Conservation (phyloP, 1,140 invertebrate genomes). For the Apis dorsata region DNA sequence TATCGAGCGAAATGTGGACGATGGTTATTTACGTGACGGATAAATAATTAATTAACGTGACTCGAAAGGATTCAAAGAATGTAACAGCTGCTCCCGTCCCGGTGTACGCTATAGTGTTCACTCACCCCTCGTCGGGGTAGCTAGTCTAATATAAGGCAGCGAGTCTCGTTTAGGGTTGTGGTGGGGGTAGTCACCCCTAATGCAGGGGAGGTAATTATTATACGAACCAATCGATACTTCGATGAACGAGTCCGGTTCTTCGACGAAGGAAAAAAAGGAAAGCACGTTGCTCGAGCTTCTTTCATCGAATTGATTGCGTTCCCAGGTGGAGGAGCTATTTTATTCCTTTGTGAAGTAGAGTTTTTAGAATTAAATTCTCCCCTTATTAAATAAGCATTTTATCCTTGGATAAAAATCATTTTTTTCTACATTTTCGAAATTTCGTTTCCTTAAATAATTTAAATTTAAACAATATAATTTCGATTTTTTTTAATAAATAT, state of each 20-base stretch:
- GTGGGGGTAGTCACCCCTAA: conserved; percentile 72
- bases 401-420: too few species aligned
- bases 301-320: conserved; percentile 20
- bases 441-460: too few species aligned
- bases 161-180: conserved; percentile 50
- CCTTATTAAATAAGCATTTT: background rate
- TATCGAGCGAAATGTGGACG: conserved; percentile 15
- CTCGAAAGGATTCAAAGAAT: conserved; percentile 54
- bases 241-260: conserved; percentile 68
- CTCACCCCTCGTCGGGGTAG: conserved; percentile 26
- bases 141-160: conserved; percentile 63
- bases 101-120: conserved; percentile 13
- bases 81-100: conserved; percentile 49
- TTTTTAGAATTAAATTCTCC: background rate
- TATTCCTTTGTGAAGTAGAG: background rate
- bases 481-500: too few species aligned
- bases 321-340: background rate
- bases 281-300: conserved; percentile 2
- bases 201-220: conserved; percentile 76
- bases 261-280: conserved; percentile 53
- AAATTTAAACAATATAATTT: too few species aligned
- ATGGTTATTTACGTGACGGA: conserved; percentile 59
- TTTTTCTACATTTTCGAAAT: too few species aligned
- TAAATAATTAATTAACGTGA: conserved; percentile 67
- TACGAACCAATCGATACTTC: conserved; percentile 77